phyloP scores from a whole-genome alignment of 2,113 vertebrate genomes.

The Turnix velox region DNA sequence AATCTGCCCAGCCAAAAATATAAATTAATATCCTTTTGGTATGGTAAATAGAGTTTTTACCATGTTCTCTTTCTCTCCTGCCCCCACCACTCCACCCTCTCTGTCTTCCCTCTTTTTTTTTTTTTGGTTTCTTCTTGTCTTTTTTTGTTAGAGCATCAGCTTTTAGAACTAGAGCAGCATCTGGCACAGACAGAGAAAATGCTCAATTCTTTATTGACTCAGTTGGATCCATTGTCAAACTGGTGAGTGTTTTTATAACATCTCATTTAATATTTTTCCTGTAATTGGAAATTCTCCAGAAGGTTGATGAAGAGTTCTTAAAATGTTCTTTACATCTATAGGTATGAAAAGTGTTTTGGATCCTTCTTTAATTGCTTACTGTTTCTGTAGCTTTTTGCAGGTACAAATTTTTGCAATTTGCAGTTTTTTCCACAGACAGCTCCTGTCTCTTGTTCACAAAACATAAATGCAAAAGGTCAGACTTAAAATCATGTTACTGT shows the following conservation, averaged over 20 bases:
- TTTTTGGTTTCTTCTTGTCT: background rate
- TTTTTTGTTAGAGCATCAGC: slow-evolving; percentile 78
- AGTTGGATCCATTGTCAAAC: slow-evolving; percentile 88
- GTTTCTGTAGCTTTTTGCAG: background rate
- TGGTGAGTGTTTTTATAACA: slow-evolving; percentile 74
- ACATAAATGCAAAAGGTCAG: background rate
- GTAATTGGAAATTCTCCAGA: background rate
- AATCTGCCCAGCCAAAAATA: background rate
- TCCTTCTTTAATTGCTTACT: background rate
- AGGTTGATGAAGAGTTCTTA: background rate
- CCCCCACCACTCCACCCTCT: accelerated
- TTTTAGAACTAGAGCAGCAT: slow-evolving; percentile 85
- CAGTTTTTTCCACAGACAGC: background rate
- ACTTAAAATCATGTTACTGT: background rate
- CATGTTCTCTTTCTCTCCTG: background rate
- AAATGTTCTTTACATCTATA: background rate
- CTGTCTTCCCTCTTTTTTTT: background rate
- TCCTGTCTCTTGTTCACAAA: background rate
- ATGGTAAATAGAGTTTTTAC: background rate
- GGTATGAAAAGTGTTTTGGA: background rate
- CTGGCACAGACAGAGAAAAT: slow-evolving; percentile 88
- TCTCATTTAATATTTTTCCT: background rate
- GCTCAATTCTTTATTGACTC: slow-evolving; percentile 88
- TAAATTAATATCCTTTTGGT: background rate
- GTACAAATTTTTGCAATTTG: background rate